Base-by-base conservation (phyloP, 2,888 invertebrate genomes). In the Ornithoptera alexandrae region DNA sequence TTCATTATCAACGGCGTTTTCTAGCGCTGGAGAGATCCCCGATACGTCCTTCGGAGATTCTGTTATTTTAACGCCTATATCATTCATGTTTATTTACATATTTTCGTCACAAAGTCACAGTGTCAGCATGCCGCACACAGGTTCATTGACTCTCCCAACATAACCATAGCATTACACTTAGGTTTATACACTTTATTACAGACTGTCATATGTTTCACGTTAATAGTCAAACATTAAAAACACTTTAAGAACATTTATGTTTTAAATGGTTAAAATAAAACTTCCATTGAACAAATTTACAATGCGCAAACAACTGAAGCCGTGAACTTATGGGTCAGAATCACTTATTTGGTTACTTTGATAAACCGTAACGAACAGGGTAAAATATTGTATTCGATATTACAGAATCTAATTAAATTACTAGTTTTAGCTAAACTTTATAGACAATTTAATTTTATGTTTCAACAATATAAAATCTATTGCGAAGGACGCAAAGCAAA, bases 41-140 rank as follows among this genome's bases (percentile, higher is more conserved):
- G 80, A 76, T 79, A 78, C 71, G 76, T 84, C 86, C 83, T 90
- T 90, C 74, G 84, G 86, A 81, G 89, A 85, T 84, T 90, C 91
- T 81, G 85, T 87, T 86, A 85, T 84, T 86, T 91, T 91, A 79
- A 89, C 84, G 80, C 84, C 89, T 87, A 87, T 87, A 90, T 91
- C 91, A 86, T 92, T 92, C 92, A 92, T 92, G 90, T 90, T 92
- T 92, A 92, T 91, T 91, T 90, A 92, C 92, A 92, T 92, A 90
- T 87, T 92, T 92, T 83, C 85, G 85, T 83, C 84, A 82, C 84
- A 83, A 77, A 86, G 82, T 84, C 88, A 88, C 88, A 86, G 85
- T 81, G 84, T 88, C 87, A 88, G 85, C 86, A 90, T 83, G 87
- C 89, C 85, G 89, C 84, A 82, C 77, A 75, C 76, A 85, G 81